Conservation (phyloP, 2,113 vertebrate species). For the Isichthys henryi region DNA sequence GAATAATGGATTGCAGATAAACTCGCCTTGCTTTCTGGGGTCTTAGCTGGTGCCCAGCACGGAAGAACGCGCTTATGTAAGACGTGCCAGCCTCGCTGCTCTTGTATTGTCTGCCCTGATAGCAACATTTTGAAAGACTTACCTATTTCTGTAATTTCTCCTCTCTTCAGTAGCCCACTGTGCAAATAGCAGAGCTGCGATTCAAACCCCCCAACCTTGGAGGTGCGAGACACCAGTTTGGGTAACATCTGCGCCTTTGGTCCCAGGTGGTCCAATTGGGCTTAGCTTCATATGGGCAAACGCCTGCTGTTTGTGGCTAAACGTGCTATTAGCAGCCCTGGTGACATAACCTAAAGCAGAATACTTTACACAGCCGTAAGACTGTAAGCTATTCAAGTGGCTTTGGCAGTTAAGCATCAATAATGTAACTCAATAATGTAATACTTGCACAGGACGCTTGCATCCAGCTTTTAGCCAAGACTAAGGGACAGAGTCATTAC, state of each 20-base stretch:
- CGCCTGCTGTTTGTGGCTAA: background rate
- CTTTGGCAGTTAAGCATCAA: background rate
- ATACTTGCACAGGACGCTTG: background rate
- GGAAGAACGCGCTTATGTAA: background rate
- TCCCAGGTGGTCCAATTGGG: background rate
- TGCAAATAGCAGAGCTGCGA: background rate
- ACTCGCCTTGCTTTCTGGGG: background rate
- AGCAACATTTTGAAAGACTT: background rate
- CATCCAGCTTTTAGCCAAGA: background rate
- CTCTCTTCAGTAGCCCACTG: background rate
- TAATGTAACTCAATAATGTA: background rate
- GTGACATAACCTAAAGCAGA: background rate
- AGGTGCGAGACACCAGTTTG: background rate
- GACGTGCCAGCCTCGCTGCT: background rate
- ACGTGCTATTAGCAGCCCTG: background rate
- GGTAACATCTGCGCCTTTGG: background rate
- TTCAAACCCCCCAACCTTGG: background rate
- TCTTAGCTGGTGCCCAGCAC: background rate
- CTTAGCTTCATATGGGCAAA: background rate
- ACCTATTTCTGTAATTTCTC: background rate
- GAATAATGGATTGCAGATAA: background rate
- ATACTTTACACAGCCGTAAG: background rate
- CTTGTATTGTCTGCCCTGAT: background rate
- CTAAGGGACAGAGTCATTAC: background rate
- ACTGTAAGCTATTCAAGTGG: background rate